These are phyloP conservation scores for Volucella zonaria DNA, from an alignment of 2,888 invertebrate species.

Conservation along the genomic window DNA sequence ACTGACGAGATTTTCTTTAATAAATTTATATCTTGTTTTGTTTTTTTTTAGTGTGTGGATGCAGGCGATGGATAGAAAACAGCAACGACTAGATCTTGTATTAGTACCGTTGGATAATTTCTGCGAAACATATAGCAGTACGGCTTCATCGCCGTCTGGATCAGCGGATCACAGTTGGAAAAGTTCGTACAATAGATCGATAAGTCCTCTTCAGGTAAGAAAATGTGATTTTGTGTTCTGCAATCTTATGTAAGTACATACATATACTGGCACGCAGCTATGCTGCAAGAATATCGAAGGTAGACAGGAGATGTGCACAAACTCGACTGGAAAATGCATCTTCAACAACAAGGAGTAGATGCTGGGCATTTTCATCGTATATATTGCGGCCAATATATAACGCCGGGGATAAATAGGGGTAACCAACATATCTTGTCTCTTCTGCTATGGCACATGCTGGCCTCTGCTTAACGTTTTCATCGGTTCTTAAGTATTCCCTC, in stretches of 20 bases:
- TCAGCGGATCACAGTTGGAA: constrained; percentile 82
- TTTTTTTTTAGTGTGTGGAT: constrained; percentile 90
- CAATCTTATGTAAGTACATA: no score
- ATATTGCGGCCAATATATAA: no score
- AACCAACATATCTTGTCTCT: no score
- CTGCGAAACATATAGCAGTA: constrained; percentile 83
- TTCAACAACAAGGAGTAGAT: no score
- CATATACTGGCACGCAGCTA: no score
- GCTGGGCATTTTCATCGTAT: no score
- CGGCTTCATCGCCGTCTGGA: constrained; percentile 82
- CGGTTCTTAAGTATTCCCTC: no score
- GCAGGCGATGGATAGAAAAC: constrained; percentile 93
- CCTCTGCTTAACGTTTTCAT: no score
- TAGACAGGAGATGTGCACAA: background rate
- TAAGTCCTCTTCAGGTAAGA: constrained; percentile 80
- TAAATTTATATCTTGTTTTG: background rate
- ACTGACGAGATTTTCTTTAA: background rate
- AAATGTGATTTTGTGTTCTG: background rate
- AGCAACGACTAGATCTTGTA: constrained; percentile 92
- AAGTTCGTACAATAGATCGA: constrained; percentile 80
- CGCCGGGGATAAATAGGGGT: no score
- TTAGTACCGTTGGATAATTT: constrained; percentile 92
- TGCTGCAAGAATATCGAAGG: no score
- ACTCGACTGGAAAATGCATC: no score
- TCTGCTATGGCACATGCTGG: no score